Conservation (phyloP, 2,797 vertebrate species). For the Sorex maritimensis region DNA sequence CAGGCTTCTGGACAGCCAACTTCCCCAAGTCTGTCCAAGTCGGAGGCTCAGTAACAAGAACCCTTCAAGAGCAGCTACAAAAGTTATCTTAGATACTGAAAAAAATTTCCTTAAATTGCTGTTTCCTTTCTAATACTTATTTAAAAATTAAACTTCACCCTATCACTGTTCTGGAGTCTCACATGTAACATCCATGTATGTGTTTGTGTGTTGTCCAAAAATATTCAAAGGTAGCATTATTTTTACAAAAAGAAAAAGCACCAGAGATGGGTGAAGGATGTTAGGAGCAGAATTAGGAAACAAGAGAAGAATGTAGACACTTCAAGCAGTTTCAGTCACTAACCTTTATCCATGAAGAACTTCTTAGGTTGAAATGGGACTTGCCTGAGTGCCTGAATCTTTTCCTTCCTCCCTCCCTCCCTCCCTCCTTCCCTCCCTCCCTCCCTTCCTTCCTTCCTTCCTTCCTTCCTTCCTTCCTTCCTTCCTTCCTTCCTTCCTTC, state of each 20-base stretch:
- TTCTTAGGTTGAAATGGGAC: neutral
- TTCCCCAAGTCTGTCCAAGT: conserved; percentile 74
- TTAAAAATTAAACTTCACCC: conserved; percentile 1
- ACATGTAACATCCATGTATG: neutral
- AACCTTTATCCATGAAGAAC: neutral
- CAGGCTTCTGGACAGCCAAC: conserved; percentile 63
- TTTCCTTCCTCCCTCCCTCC: neutral
- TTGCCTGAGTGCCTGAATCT: neutral
- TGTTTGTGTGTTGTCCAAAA: neutral
- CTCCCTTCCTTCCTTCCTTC: neutral
- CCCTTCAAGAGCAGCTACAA: conserved; percentile 32
- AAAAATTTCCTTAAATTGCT: conserved; percentile 7
- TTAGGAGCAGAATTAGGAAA: neutral
- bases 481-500: neutral
- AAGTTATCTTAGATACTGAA: neutral
- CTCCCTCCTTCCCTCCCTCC: no score
- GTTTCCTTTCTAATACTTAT: neutral
- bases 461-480: neutral
- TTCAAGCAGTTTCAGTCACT: neutral
- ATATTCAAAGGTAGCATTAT: neutral
- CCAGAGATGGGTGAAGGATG: neutral
- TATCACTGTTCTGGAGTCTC: neutral
- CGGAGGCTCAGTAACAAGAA: conserved; percentile 63
- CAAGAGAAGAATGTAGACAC: neutral
- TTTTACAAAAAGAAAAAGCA: neutral